These are phyloP conservation scores for Lepilemur ruficaudatus DNA, from an alignment of 2,797 vertebrate genomes.

Conservation along the genomic window DNA sequence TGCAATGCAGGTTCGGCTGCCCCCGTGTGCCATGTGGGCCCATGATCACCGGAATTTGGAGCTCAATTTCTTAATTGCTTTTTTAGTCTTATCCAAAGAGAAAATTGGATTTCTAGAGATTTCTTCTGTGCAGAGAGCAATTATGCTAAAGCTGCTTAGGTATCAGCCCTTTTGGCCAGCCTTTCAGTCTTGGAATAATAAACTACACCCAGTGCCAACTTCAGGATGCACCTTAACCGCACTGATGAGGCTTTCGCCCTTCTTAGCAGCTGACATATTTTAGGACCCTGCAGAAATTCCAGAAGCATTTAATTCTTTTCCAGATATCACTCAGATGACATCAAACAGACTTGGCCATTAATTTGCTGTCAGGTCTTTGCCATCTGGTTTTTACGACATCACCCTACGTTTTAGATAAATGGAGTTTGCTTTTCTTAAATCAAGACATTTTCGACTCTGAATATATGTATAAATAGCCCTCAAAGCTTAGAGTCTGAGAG, in stretches of 20 bases:
- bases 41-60: background rate
- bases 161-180: background rate
- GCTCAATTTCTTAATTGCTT: conserved; percentile 40
- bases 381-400: background rate
- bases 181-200: background rate
- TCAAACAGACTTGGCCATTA: background rate
- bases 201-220: background rate
- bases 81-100: conserved; percentile 48
- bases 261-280: background rate
- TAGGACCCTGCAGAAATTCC: background rate
- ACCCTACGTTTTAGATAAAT: background rate
- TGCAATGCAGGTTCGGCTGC: background rate
- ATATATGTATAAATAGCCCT: background rate
- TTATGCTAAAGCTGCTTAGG: background rate
- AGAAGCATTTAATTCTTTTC: background rate
- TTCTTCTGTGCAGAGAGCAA: conserved; percentile 41
- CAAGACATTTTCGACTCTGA: background rate
- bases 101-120: conserved; percentile 55
- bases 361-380: background rate
- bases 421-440: background rate
- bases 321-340: background rate
- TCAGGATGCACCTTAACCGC: background rate
- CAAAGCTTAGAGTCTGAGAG: background rate
- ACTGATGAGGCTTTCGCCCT: no score
- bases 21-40: rapidly evolving